Percentiles rank a stretch among this genome's conserved stretches.
phyloP scores from a whole-genome alignment of 2,113 vertebrate species.

The Neofelis nebulosa region DNA sequence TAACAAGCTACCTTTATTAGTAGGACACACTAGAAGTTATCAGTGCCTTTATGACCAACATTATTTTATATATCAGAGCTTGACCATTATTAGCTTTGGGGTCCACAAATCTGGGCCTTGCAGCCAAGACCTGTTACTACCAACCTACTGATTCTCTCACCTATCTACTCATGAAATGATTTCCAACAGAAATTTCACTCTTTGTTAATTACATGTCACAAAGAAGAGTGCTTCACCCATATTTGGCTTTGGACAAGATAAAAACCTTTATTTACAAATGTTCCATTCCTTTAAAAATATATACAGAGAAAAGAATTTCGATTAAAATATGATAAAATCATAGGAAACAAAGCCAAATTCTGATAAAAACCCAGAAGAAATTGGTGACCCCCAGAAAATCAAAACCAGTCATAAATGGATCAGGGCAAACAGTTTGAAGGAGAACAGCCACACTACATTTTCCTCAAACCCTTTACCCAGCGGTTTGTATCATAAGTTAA shows the following conservation, averaged over 20 bases:
- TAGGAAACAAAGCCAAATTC: conserved; percentile 48
- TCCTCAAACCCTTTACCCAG: no score
- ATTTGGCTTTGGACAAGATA: conserved; percentile 51
- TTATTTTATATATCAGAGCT: background rate
- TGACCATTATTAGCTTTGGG: background rate
- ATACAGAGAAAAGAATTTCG: background rate
- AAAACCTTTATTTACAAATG: conserved; percentile 75
- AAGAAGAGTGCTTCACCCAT: conserved; percentile 18
- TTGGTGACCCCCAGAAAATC: background rate
- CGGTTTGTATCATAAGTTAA: background rate
- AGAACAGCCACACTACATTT: background rate
- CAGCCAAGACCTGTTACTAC: background rate
- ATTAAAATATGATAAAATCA: conserved; percentile 66
- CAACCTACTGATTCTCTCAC: background rate
- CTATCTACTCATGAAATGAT: background rate
- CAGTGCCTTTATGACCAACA: background rate
- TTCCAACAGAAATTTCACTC: conserved; percentile 2
- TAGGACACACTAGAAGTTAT: background rate
- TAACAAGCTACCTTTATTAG: background rate
- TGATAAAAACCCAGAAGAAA: conserved; percentile 56
- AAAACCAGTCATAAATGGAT: background rate
- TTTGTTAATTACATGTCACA: background rate
- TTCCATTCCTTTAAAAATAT: conserved; percentile 49
- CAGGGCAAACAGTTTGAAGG: background rate
- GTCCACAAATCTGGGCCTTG: background rate